These are phyloP conservation scores for Empis livida DNA, from an alignment of 2,888 invertebrate genomes.

Conservation along the genomic window DNA sequence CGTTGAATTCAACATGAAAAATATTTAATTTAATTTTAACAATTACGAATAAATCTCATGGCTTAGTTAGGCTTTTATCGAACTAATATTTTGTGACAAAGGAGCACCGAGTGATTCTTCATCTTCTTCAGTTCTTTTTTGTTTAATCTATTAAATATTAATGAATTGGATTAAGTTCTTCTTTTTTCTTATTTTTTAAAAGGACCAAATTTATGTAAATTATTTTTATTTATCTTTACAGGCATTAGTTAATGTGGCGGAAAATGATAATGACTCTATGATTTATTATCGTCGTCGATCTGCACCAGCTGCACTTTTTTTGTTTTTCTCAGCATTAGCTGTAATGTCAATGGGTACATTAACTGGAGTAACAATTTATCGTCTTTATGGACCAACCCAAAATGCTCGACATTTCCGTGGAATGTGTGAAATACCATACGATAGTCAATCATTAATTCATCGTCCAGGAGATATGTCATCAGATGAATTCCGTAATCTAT, in stretches of 20 bases:
- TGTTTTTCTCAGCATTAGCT: slow-evolving; percentile 54
- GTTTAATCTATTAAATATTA: no score
- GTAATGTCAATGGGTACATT: slow-evolving; percentile 58
- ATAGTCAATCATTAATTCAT: slow-evolving; percentile 14
- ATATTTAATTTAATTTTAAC: no score
- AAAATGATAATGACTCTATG: slow-evolving; percentile 37
- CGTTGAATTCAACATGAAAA: no score
- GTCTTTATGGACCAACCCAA: slow-evolving; percentile 51
- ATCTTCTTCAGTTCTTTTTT: no score
- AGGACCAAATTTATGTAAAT: no score
- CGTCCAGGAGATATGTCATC: neutral
- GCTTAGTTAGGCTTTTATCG: no score
- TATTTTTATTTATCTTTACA: slow-evolving; percentile 18
- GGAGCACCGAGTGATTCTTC: no score
- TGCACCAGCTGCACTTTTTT: slow-evolving; percentile 49
- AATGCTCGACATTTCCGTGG: slow-evolving; percentile 36
- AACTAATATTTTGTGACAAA: no score
- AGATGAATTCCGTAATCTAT: slow-evolving; percentile 19
- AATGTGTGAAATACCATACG: slow-evolving; percentile 33
- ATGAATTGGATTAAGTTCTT: no score
- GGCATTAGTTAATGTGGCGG: slow-evolving; percentile 36
- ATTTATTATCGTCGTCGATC: slow-evolving; percentile 36
- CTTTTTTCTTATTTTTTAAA: no score
- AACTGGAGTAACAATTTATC: slow-evolving; percentile 63
- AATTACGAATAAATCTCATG: no score